Conservation (phyloP, 2,888 invertebrate genomes). For the Pollenia angustigena region DNA sequence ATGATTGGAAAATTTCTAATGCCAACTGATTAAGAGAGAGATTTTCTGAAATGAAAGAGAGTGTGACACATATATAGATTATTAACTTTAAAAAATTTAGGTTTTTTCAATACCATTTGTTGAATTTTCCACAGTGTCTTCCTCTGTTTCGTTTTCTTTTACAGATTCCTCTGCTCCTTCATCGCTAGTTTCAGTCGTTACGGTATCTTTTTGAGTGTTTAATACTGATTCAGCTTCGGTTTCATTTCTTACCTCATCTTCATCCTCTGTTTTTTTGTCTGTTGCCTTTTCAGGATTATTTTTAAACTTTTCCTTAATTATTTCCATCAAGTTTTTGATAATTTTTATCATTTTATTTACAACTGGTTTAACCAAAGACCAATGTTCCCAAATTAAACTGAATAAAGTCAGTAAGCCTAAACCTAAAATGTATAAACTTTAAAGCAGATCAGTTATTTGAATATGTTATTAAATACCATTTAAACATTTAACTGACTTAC, state of each 20-base stretch:
- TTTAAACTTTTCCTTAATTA: slow-evolving; percentile 44
- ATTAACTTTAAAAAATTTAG: background rate
- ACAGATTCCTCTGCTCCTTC: slow-evolving; percentile 21
- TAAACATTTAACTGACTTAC: slow-evolving; percentile 81
- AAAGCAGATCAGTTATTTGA: background rate
- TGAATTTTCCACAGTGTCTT: slow-evolving; percentile 37
- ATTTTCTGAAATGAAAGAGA: slow-evolving; percentile 39
- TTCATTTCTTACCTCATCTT: slow-evolving; percentile 24
- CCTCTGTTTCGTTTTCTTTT: slow-evolving; percentile 27
- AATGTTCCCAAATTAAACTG: slow-evolving; percentile 64
- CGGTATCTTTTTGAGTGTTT: slow-evolving; percentile 3
- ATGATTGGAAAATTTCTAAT: slow-evolving; percentile 84
- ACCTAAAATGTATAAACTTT: slow-evolving; percentile 66
- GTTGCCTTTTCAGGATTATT: slow-evolving; percentile 24
- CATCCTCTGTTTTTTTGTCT: slow-evolving; percentile 7
- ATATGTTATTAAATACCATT: background rate
- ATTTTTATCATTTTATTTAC: slow-evolving; percentile 6
- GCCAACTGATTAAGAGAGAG: slow-evolving; percentile 68
- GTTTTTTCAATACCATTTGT: slow-evolving; percentile 52
- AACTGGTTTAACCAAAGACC: slow-evolving; percentile 48
- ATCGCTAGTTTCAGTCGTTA: background rate
- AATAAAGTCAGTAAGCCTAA: slow-evolving; percentile 37
- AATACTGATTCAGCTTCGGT: slow-evolving; percentile 30
- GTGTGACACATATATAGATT: background rate
- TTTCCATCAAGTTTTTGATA: slow-evolving; percentile 44